phyloP scores from a whole-genome alignment of 2,113 vertebrate genomes.

The Lophotis ruficrista region DNA sequence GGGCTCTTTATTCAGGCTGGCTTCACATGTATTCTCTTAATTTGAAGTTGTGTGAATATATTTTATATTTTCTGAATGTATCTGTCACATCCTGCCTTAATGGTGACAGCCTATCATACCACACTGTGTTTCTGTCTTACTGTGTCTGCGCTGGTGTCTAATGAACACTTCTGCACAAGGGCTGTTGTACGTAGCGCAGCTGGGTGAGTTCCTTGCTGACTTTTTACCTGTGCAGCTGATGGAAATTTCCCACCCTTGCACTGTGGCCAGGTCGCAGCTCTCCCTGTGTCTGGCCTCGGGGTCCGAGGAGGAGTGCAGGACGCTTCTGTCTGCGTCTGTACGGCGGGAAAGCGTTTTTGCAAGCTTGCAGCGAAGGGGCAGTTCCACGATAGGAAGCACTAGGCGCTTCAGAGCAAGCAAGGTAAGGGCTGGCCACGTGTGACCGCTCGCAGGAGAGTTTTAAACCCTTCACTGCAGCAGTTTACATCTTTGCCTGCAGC shows the following conservation, averaged over 20 bases:
- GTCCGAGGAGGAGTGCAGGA: neutral
- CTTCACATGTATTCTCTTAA: neutral
- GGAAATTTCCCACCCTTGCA: neutral
- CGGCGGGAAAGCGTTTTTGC: neutral
- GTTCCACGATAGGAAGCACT: rapidly evolving
- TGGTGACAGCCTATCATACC: constrained; percentile 40
- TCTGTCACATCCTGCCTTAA: constrained; percentile 36
- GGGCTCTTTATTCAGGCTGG: neutral
- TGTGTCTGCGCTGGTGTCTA: neutral
- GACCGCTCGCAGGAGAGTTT: neutral
- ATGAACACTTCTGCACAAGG: constrained; percentile 44
- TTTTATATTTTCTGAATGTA: constrained; percentile 12
- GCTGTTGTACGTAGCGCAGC: neutral
- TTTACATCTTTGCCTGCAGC: neutral
- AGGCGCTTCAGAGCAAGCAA: neutral
- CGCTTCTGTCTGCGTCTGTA: neutral
- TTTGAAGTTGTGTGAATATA: neutral
- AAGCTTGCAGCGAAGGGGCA: neutral
- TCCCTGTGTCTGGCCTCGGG: neutral
- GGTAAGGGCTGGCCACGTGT: neutral
- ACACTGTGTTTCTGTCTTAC: constrained; percentile 16
- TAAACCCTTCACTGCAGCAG: neutral
- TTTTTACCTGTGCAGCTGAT: neutral
- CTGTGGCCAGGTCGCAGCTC: neutral
- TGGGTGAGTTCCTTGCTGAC: neutral